These are phyloP conservation scores for Spilarctia lutea DNA, from an alignment of 2,888 invertebrate species.

Conservation along the genomic window DNA sequence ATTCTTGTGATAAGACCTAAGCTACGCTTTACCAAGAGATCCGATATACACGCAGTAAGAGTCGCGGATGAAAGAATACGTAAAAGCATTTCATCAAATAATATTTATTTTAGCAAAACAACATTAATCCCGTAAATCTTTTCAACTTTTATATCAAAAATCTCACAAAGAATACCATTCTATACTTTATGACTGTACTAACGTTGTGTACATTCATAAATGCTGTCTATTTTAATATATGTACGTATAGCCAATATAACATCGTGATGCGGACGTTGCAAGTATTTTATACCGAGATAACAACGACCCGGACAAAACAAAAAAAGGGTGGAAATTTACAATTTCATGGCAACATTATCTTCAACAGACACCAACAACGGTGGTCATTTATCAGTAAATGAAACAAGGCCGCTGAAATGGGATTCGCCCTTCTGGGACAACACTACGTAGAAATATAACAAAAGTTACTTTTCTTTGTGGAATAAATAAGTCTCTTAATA, in stretches of 20 bases:
- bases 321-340: background rate
- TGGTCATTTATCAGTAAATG: constrained; percentile 4
- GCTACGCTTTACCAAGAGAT: too few relatives aligned
- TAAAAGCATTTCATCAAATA: too few relatives aligned
- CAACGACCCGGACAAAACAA: background rate
- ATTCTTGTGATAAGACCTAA: too few relatives aligned
- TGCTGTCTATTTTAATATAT: constrained; percentile 3
- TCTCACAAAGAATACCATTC: constrained; percentile 10
- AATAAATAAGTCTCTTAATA: background rate
- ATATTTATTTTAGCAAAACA: background rate
- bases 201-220: constrained; percentile 5
- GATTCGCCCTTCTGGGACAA: background rate
- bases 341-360: constrained; percentile 1
- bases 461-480: background rate
- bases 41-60: too few relatives aligned
- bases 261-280: background rate
- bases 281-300: background rate
- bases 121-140: background rate
- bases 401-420: background rate
- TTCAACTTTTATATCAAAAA: background rate
- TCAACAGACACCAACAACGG: background rate
- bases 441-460: background rate
- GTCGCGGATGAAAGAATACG: too few relatives aligned
- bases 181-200: constrained; percentile 8
- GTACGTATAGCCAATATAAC: constrained; percentile 6